Percentiles rank a stretch among this genome's conserved stretches.
Conservation (phyloP, 2,113 vertebrate species). For the Strix uralensis region DNA sequence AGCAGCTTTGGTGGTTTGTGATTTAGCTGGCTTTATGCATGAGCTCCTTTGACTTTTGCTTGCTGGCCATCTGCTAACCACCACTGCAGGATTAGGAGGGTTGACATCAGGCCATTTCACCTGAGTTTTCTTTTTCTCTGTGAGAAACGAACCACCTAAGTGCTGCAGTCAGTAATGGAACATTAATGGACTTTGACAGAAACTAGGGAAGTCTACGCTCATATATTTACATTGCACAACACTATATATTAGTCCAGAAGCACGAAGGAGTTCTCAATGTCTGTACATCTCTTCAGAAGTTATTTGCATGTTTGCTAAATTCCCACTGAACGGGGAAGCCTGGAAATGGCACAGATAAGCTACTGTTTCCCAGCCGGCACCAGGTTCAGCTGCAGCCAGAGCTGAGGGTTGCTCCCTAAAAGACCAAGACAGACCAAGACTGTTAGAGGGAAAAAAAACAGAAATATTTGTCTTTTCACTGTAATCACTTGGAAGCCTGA, state of each 20-base stretch:
- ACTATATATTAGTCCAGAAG: background rate
- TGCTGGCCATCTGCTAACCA: background rate
- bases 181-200: background rate
- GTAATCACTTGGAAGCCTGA: background rate
- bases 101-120: background rate
- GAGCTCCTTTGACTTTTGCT: background rate
- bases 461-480: background rate
- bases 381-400: background rate
- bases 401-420: background rate
- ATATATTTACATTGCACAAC: background rate
- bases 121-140: background rate
- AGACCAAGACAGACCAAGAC: background rate
- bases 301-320: background rate
- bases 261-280: background rate
- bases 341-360: background rate
- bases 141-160: background rate
- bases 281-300: background rate
- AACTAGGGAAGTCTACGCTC: background rate
- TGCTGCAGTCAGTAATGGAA: background rate
- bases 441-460: background rate
- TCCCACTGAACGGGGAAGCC: background rate
- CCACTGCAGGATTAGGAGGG: background rate
- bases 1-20: conserved; percentile 50
- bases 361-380: background rate
- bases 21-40: conserved; percentile 5